Conservation (phyloP, 2,888 invertebrate genomes). For the Apotomis betuletana region DNA sequence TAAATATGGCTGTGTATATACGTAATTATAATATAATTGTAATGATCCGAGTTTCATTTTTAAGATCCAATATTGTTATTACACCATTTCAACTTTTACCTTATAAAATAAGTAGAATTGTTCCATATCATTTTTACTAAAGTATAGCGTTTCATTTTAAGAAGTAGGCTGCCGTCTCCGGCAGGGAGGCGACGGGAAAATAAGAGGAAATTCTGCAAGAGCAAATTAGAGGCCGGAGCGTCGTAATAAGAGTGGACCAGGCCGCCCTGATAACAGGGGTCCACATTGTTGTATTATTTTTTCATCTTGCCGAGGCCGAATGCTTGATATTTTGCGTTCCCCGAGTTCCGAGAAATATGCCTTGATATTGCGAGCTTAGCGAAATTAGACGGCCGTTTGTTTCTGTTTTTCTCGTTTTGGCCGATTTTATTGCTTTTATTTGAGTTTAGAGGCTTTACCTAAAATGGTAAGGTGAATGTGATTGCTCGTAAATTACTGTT, state of each 20-base stretch:
- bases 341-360: slow-evolving; percentile 40
- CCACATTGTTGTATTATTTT: slow-evolving; percentile 77
- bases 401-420: slow-evolving; percentile 14
- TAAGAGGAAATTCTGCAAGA: slow-evolving; percentile 66
- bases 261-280: slow-evolving; percentile 67
- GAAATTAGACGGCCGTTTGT: slow-evolving; percentile 37
- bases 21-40: neutral
- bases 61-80: slow-evolving; percentile 7
- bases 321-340: slow-evolving; percentile 58
- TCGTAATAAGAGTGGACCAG: slow-evolving; percentile 75
- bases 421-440: neutral
- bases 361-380: slow-evolving; percentile 36
- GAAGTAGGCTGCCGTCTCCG: slow-evolving; percentile 54
- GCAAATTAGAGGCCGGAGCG: slow-evolving; percentile 73
- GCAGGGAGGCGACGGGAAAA: slow-evolving; percentile 62
- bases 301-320: slow-evolving; percentile 62
- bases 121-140: slow-evolving; percentile 34
- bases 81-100: slow-evolving; percentile 4
- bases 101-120: slow-evolving; percentile 30
- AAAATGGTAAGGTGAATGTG: neutral
- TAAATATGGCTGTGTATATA: neutral
- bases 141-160: slow-evolving; percentile 57
- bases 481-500: neutral
- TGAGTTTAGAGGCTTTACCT: neutral
- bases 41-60: neutral